These are phyloP conservation scores for Nesoenas mayeri DNA, from an alignment of 2,113 vertebrate genomes.

Conservation along the genomic window DNA sequence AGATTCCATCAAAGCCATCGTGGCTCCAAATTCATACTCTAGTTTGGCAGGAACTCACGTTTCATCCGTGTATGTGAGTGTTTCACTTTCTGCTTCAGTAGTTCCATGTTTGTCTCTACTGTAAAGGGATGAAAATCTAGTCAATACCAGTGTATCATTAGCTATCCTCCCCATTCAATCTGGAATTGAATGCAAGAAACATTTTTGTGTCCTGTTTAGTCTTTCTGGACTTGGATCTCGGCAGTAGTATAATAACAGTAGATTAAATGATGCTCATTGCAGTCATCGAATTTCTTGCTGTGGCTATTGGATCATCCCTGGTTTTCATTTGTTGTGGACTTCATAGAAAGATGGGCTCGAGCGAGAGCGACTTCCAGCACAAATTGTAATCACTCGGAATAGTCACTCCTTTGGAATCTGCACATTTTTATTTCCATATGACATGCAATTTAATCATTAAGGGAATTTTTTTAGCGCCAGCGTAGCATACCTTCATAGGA, in stretches of 20 bases:
- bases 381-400: slow-evolving; percentile 76
- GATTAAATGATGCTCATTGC: neutral
- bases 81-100: neutral
- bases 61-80: rapidly evolving
- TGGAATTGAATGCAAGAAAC: neutral
- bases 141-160: rapidly evolving
- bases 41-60: neutral
- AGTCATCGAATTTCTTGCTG: neutral
- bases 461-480: slow-evolving; percentile 63
- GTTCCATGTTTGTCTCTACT: neutral
- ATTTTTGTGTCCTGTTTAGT: neutral
- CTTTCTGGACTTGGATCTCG: neutral
- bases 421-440: slow-evolving; percentile 74
- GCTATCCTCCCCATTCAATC: neutral
- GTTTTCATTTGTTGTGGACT: slow-evolving; percentile 44
- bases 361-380: slow-evolving; percentile 74
- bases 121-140: neutral
- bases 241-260: neutral
- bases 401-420: slow-evolving; percentile 79
- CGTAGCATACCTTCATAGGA: slow-evolving; percentile 52
- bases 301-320: neutral
- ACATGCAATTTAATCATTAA: slow-evolving; percentile 83
- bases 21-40: rapidly evolving
- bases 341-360: neutral
- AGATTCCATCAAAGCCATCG: neutral